Evolutionary conservation across 2,797 vertebrate species (phyloP).

Genomic region (Simalia tracyae): DNA sequence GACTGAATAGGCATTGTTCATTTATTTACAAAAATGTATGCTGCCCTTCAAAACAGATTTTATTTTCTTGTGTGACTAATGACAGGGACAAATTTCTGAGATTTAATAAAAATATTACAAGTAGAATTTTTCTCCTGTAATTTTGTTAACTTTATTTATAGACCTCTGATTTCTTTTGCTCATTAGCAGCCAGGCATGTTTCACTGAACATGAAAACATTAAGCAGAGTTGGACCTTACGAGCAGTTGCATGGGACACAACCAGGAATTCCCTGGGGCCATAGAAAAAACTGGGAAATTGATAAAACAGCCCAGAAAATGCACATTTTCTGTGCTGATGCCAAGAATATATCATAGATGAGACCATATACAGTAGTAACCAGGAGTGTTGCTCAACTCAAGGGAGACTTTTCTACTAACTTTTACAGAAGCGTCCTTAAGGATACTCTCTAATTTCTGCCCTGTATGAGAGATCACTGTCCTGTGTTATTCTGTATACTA

Average conservation of each 20-base stretch:
- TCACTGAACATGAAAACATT: background rate
- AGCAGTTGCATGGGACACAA: background rate
- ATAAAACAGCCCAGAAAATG: background rate
- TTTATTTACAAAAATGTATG: background rate
- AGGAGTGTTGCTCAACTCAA: background rate
- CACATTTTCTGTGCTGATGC: background rate
- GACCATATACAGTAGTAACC: background rate
- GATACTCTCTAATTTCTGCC: background rate
- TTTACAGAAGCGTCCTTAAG: background rate
- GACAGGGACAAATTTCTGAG: background rate
- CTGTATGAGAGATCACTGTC: background rate
- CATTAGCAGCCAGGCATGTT: background rate
- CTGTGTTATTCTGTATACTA: background rate
- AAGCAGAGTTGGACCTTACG: background rate
- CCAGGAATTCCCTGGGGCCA: background rate
- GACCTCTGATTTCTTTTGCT: background rate
- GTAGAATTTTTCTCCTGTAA: background rate
- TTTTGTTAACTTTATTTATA: background rate
- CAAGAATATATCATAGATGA: background rate
- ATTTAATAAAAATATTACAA: conserved; percentile 19
- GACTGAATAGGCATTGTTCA: background rate
- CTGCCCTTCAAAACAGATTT: background rate
- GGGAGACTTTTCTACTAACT: background rate
- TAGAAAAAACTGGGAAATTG: background rate
- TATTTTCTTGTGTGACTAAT: background rate